A percentile compares a stretch with the other conserved stretches of the same genome.
Evolutionary conservation across 2,888 invertebrate genomes (phyloP).

Genomic region (Eupeodes latifasciatus): DNA sequence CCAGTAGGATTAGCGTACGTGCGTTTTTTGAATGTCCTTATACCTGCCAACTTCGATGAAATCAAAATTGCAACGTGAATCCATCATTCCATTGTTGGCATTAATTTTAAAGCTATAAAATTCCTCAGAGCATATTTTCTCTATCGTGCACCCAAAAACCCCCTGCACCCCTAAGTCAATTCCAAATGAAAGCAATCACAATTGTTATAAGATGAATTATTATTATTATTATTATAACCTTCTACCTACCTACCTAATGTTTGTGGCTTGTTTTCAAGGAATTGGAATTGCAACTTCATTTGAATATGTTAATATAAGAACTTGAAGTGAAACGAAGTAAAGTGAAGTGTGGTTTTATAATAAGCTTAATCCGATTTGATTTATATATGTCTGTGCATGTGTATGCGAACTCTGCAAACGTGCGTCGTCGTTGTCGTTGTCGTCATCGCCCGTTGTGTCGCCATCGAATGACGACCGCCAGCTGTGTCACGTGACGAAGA

Average conservation of each 20-base stretch:
- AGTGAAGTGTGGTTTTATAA: slow-evolving; percentile 71
- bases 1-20: too few relatives aligned
- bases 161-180: neutral
- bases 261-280: slow-evolving; percentile 45
- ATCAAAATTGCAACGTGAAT: neutral
- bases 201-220: slow-evolving; percentile 23
- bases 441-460: neutral
- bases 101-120: neutral
- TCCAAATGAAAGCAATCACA: neutral
- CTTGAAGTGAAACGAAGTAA: slow-evolving; percentile 61
- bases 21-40: too few relatives aligned
- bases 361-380: slow-evolving; percentile 73
- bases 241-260: neutral
- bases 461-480: neutral
- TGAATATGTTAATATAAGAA: slow-evolving; percentile 71
- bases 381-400: slow-evolving; percentile 42
- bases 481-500: slow-evolving; percentile 33
- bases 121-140: neutral
- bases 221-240: neutral
- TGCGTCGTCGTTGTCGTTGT: neutral
- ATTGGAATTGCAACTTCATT: slow-evolving; percentile 71
- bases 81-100: neutral
- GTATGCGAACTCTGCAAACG: neutral
- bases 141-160: too few relatives aligned
- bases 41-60: too few relatives aligned